Evolutionary conservation across 2,888 invertebrate species (phyloP).

Genomic region (Eupithecia subumbrata): DNA sequence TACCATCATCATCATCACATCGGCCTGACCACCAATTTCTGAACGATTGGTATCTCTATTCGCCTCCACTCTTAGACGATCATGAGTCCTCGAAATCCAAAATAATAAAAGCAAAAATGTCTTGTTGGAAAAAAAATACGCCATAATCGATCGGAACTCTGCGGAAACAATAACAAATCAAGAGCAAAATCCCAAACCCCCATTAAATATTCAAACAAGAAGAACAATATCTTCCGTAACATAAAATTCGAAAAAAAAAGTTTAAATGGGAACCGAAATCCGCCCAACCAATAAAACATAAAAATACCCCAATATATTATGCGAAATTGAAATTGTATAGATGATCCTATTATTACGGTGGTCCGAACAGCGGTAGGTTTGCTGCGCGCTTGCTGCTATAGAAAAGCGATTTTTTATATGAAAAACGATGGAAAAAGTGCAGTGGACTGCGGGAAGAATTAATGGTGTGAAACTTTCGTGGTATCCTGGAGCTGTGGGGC

Average conservation of each 20-base stretch:
- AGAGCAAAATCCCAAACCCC: slow-evolving; percentile 46
- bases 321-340: slow-evolving; percentile 70
- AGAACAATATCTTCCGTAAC: slow-evolving; percentile 77
- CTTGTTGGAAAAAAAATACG: neutral
- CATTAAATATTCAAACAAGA: slow-evolving; percentile 50
- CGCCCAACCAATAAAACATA: slow-evolving; percentile 75
- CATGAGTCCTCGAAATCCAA: neutral
- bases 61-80: neutral
- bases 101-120: neutral
- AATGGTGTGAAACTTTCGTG: slow-evolving; percentile 78
- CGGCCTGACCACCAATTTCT: neutral
- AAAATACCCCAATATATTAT: slow-evolving; percentile 76
- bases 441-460: slow-evolving; percentile 76
- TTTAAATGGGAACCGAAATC: slow-evolving; percentile 75
- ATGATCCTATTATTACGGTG: slow-evolving; percentile 75
- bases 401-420: slow-evolving; percentile 62
- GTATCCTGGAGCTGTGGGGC: slow-evolving; percentile 48
- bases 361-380: slow-evolving; percentile 56
- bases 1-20: neutral
- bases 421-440: slow-evolving; percentile 67
- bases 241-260: slow-evolving; percentile 80
- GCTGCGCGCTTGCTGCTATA: slow-evolving; percentile 68
- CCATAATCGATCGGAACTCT: slow-evolving; percentile 29
- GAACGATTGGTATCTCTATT: neutral
- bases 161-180: slow-evolving; percentile 54